Evolutionary conservation across 1,140 invertebrate genomes (phyloP), one percentile per base, ranked within the genome.

Genomic region (Lepidotrigona ventralis): DNA sequence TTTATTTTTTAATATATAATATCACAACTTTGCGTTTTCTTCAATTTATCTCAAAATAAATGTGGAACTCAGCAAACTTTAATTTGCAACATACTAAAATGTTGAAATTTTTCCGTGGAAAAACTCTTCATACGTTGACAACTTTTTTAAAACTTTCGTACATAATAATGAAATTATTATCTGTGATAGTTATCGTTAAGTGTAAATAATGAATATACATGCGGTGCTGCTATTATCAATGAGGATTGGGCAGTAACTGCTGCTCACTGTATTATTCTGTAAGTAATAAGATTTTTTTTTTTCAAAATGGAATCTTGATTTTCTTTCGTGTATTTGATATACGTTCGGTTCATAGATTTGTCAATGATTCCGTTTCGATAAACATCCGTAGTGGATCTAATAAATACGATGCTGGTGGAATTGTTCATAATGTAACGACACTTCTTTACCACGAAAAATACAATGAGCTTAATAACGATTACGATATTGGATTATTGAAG

Each of bases 401-500:
- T 0, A 46, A 68, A 33, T 39, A 86, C 26, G 85, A 90, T 15
- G 11, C 29, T 11, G 92, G 91, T 51, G 94, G 94, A n/a, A 64
- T 15, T 26, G 53, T 92, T n/a, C 90, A 94, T 33, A 71, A 87
- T 5, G 85, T 93, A 9, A 84, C 64, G 11, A 54, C 89, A 46
- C 79, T 94, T 14, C 78, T 84, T 33, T 53, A 83, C 9, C 94
- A 95, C 80, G 90, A 92, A 60, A 86, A 91, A 1, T 95, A 93
- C 86, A 83, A 94, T 23, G 33, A 78, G 0, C 53, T 70, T 5
- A 91, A 92, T n/a, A 92, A 93, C 75, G 93, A 96, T 81, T 94
- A 95, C 86, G 95, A 96, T 85, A 92, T 95, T 23, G 94, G 94
- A 3, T 85, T 96, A 8, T 86, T 96, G 12, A 82, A 91, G 81